Evolutionary conservation across 1,140 invertebrate genomes (phyloP).

Genomic region (Matsumurasca onukii): DNA sequence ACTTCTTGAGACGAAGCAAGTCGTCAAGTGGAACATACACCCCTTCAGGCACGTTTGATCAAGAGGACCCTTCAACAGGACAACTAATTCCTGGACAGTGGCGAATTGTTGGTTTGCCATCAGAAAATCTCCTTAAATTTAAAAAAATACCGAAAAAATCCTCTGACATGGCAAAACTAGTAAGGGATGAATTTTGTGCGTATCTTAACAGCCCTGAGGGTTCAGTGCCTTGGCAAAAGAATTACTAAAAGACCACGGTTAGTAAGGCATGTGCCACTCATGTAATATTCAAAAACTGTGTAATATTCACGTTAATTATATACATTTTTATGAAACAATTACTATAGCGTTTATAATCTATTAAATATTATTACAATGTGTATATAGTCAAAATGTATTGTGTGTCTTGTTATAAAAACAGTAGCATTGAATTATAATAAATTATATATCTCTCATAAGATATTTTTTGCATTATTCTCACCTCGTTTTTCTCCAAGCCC

Average conservation of each 20-base stretch:
- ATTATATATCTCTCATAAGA: not conserved
- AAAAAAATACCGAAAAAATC: constrained; percentile 29
- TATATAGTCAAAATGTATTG: not conserved
- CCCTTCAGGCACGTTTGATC: constrained; percentile 40
- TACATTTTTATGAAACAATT: not conserved
- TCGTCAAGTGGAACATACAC: constrained; percentile 33
- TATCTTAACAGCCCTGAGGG: constrained; percentile 28
- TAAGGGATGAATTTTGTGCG: constrained; percentile 24
- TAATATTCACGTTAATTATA: constrained; percentile 7
- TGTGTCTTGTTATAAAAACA: constrained; percentile 1
- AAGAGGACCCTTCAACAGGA: constrained; percentile 34
- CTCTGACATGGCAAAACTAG: constrained; percentile 22
- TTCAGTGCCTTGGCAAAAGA: constrained; percentile 32
- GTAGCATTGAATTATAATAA: constrained; percentile 5
- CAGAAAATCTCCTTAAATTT: constrained; percentile 27
- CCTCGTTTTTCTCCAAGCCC: not conserved
- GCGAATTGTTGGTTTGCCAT: constrained; percentile 27
- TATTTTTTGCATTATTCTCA: not conserved
- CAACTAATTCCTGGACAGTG: constrained; percentile 28
- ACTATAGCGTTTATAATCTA: not conserved
- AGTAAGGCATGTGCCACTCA: constrained; percentile 13
- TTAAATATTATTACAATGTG: not conserved
- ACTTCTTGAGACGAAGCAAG: constrained; percentile 44
- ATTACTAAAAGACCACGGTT: constrained; percentile 20
- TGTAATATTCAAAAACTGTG: not conserved